Evolutionary conservation across 2,888 invertebrate species (phyloP).

Genomic region (Andrena hattorfiana): DNA sequence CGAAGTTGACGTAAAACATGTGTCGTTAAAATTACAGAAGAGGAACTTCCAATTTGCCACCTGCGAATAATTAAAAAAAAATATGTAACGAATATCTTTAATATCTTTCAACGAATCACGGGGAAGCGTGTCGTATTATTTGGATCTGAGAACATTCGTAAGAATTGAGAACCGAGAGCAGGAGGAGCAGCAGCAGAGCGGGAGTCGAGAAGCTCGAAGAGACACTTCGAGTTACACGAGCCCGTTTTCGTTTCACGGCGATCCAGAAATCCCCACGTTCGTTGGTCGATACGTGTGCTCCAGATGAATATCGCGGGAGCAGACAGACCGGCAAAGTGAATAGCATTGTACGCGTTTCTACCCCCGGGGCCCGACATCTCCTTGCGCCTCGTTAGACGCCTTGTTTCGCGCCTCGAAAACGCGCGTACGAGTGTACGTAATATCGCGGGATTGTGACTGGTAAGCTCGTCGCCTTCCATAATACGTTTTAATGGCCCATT

Average conservation of each 20-base stretch:
- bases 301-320: slow-evolving; percentile 43
- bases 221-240: neutral
- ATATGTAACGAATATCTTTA: too few species aligned
- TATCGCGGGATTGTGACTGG: slow-evolving; percentile 64
- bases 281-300: slow-evolving; percentile 36
- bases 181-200: neutral
- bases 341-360: slow-evolving; percentile 71
- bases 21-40: neutral
- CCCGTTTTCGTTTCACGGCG: slow-evolving; percentile 1
- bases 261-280: slow-evolving; percentile 16
- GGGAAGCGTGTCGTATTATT: too few species aligned
- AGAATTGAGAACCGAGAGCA: neutral
- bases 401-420: slow-evolving; percentile 77
- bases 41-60: neutral
- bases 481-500: slow-evolving; percentile 78
- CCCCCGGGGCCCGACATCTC: slow-evolving; percentile 75
- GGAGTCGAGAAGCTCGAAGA: neutral
- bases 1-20: neutral
- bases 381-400: slow-evolving; percentile 80
- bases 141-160: too few species aligned
- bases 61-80: neutral
- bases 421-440: slow-evolving; percentile 64
- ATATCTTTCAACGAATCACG: too few species aligned
- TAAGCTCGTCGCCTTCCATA: slow-evolving; percentile 74
- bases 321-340: slow-evolving; percentile 63